phyloP scores from a whole-genome alignment of 2,797 vertebrate species.

The Thripadectes ignobilis region DNA sequence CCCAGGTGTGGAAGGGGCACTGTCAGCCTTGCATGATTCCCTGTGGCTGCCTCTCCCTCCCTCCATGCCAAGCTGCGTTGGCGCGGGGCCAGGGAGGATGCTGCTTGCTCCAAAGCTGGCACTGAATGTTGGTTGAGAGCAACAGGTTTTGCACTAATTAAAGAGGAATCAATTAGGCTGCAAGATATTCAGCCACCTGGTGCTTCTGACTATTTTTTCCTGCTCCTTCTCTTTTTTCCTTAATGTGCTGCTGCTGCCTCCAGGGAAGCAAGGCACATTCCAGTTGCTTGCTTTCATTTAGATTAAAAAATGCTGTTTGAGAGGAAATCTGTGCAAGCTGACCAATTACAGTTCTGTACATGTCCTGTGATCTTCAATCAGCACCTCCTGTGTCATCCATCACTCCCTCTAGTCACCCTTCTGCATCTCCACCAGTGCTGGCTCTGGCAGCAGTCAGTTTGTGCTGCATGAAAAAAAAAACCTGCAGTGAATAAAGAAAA shows the following conservation, averaged over 20 bases:
- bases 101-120: not conserved
- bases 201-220: conserved; percentile 41
- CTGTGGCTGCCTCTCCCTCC: not conserved
- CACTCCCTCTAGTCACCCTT: not conserved
- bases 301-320: conserved; percentile 1
- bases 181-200: conserved; percentile 49
- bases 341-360: not conserved
- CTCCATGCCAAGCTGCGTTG: not conserved
- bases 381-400: not conserved
- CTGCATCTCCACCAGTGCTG: not conserved
- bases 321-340: not conserved
- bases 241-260: conserved; percentile 40
- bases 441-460: not conserved
- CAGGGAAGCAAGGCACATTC: conserved; percentile 22
- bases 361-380: not conserved
- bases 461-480: not conserved
- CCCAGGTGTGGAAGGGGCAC: not conserved
- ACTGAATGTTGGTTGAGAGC: not conserved
- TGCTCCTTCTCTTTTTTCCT: conserved; percentile 28
- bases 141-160: conserved; percentile 60
- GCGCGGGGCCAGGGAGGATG: not conserved
- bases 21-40: fast-evolving
- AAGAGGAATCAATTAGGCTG: conserved; percentile 63
- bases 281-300: conserved; percentile 29
- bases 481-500: not conserved